Conservation (phyloP, 2,113 vertebrate genomes). For the Neodon shergylaensis region DNA sequence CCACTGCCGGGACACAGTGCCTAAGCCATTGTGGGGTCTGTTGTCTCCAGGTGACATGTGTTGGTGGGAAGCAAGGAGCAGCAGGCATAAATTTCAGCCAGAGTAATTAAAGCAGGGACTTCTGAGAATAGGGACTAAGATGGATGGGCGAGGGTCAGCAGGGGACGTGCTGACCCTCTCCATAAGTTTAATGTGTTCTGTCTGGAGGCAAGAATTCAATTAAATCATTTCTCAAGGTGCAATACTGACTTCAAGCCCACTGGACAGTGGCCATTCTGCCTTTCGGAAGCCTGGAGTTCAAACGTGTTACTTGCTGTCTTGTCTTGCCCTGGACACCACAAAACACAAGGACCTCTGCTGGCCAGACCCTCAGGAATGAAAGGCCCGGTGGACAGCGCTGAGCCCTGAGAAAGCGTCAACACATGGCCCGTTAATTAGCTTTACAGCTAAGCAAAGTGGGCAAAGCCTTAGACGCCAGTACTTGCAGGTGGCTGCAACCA, state of each 20-base stretch:
- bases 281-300: neutral
- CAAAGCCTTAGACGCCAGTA: neutral
- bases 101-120: constrained; percentile 37
- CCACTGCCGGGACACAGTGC: neutral
- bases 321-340: neutral
- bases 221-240: constrained; percentile 31
- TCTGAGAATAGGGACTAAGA: constrained; percentile 39
- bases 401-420: neutral
- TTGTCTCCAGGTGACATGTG: neutral
- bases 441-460: neutral
- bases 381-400: neutral
- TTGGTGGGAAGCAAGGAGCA: neutral
- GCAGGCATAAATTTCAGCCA: neutral
- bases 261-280: neutral
- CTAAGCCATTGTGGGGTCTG: neutral
- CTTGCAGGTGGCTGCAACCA: neutral
- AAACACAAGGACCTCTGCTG: neutral
- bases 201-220: constrained; percentile 54
- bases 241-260: neutral
- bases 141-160: constrained; percentile 31
- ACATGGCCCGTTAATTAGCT: neutral
- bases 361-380: neutral
- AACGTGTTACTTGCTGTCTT: neutral
- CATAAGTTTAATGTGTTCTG: constrained; percentile 40
- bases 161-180: neutral